phyloP scores from a whole-genome alignment of 1,140 invertebrate genomes.

The Drosophila watanabei region DNA sequence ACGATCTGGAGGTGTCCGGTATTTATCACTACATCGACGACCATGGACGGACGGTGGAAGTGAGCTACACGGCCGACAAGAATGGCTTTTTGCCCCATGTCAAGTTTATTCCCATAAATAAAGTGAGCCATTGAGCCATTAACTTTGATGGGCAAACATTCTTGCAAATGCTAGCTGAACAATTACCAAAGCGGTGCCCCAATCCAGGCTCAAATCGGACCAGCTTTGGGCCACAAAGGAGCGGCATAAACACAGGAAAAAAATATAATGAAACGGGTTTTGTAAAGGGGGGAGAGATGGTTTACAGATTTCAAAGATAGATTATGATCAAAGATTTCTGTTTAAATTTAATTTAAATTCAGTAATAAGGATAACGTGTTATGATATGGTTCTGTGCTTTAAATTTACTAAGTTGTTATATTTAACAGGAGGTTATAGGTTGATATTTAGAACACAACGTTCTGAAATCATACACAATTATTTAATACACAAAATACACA shows the following conservation, averaged over 20 bases:
- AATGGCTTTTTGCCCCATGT: constrained; percentile 89
- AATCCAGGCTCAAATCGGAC: constrained; percentile 30
- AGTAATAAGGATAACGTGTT: neutral
- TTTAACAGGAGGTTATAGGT: neutral
- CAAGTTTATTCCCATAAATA: constrained; percentile 86
- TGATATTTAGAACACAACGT: neutral
- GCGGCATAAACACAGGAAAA: constrained; percentile 14
- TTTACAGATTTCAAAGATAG: neutral
- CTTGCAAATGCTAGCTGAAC: constrained; percentile 34
- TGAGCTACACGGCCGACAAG: constrained; percentile 89
- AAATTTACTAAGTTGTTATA: neutral
- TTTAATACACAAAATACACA: no score
- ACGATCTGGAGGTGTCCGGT: constrained; percentile 81
- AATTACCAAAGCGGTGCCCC: constrained; percentile 20
- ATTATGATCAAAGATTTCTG: neutral
- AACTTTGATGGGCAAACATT: constrained; percentile 45
- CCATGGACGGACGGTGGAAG: constrained; percentile 89
- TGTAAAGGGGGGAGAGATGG: neutral
- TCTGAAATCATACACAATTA: no score
- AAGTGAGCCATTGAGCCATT: constrained; percentile 33
- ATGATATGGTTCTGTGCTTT: neutral
- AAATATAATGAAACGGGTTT: constrained; percentile 3
- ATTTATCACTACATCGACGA: constrained; percentile 88
- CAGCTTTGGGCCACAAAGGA: constrained; percentile 30
- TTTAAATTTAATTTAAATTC: neutral